A percentile compares a stretch with the other conserved stretches of the same genome.
Evolutionary conservation across 2,888 invertebrate species (phyloP).

Genomic region (Microplitis deprimator): DNA sequence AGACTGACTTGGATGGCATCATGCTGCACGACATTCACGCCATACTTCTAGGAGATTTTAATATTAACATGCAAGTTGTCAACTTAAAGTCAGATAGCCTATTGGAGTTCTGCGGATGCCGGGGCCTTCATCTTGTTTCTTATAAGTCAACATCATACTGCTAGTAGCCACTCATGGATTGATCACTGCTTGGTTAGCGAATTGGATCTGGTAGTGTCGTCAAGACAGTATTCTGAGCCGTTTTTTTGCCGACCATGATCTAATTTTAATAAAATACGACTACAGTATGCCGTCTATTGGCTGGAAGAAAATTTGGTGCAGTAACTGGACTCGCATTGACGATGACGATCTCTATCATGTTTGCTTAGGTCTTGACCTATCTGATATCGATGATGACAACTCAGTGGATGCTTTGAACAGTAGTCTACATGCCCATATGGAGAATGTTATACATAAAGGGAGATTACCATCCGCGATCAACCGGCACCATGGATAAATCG

Average conservation of each 20-base stretch:
- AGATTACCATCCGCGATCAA: too few species aligned
- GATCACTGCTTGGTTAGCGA: neutral
- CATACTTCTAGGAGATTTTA: neutral
- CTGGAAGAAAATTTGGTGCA: neutral
- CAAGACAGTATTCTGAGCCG: too few species aligned
- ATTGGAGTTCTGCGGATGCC: neutral
- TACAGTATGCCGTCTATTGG: neutral
- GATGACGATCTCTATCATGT: too few species aligned
- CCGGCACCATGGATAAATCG: too few species aligned
- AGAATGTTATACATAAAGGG: too few species aligned
- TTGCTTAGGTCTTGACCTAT: too few species aligned
- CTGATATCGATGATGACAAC: too few species aligned
- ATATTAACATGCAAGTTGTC: neutral
- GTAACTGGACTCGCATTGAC: neutral
- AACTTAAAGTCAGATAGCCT: neutral
- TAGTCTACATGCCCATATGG: too few species aligned
- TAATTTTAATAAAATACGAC: neutral
- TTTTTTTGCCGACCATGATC: too few species aligned
- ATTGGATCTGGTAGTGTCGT: too few species aligned
- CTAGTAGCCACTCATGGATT: neutral
- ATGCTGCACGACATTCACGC: neutral
- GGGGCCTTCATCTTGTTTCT: neutral
- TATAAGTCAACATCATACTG: conserved; percentile 7
- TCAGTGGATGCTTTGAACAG: too few species aligned
- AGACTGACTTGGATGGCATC: neutral